phyloP scores from a whole-genome alignment of 2,888 invertebrate species.

The Tenthredo amoena region DNA sequence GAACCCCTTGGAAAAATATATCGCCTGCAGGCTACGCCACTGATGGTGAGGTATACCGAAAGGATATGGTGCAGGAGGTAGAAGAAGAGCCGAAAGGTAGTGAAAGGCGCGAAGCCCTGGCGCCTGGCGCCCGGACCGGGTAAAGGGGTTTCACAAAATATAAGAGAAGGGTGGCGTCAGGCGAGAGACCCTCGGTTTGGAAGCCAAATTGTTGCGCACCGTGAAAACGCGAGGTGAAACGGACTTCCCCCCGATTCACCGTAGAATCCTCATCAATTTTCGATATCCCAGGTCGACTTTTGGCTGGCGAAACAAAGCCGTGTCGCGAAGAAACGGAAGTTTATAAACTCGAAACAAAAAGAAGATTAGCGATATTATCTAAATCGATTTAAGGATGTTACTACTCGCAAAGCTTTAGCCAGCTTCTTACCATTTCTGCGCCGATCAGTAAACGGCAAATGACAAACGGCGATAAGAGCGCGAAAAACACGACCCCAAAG shows the following conservation, averaged over 20 bases:
- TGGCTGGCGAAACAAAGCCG: background rate
- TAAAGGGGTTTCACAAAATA: constrained; percentile 46
- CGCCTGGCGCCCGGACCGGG: constrained; percentile 69
- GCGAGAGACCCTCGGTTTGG: constrained; percentile 34
- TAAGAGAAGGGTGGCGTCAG: constrained; percentile 47
- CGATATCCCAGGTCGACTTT: background rate
- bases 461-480: constrained; percentile 4
- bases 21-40: constrained; percentile 27
- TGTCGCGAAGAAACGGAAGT: background rate
- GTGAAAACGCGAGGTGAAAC: constrained; percentile 45
- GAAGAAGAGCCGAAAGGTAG: constrained; percentile 47
- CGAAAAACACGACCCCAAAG: constrained; percentile 25
- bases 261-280: constrained; percentile 32
- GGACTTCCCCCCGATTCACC: constrained; percentile 2
- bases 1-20: background rate
- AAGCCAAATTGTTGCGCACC: constrained; percentile 46
- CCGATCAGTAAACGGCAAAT: background rate
- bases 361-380: background rate
- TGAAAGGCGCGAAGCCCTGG: constrained; percentile 72
- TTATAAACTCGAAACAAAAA: background rate
- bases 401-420: background rate
- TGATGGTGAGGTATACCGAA: background rate
- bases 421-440: background rate
- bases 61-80: constrained; percentile 34
- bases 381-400: background rate